Conservation (phyloP, 2,113 vertebrate species). For the Centrocercus urophasianus region DNA sequence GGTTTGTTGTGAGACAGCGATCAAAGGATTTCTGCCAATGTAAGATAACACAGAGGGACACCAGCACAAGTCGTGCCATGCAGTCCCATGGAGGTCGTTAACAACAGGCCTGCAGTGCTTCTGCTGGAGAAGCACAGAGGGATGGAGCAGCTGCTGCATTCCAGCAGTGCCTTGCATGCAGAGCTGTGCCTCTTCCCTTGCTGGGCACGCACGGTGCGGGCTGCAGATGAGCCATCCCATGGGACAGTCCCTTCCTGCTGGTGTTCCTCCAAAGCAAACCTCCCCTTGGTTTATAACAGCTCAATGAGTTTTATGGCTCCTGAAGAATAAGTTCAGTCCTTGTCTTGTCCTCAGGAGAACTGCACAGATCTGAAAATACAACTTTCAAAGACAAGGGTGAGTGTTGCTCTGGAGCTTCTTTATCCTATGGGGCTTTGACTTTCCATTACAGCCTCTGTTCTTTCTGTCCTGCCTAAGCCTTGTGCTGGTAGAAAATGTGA, state of each 20-base stretch:
- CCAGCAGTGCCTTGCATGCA: neutral
- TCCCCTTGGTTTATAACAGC: neutral
- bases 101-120: accelerated
- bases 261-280: neutral
- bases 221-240: neutral
- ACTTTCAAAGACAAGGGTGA: neutral
- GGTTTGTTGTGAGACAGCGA: accelerated
- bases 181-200: neutral
- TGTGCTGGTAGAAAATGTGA: neutral
- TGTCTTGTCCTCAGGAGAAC: slow-evolving; percentile 1
- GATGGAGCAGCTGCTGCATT: no score
- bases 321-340: neutral
- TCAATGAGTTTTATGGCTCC: neutral
- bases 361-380: neutral
- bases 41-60: accelerated
- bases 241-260: neutral
- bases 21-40: neutral
- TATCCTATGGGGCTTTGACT: neutral
- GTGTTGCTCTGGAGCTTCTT: neutral
- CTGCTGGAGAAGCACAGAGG: neutral
- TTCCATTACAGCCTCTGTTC: neutral
- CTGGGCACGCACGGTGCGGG: accelerated
- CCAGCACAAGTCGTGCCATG: accelerated
- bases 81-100: neutral
- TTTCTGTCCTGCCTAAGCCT: neutral